Percentiles rank a stretch among this genome's conserved stretches.
These are phyloP conservation scores for Dinomys branickii DNA, from an alignment of 2,113 vertebrate species.

Conservation along the genomic window DNA sequence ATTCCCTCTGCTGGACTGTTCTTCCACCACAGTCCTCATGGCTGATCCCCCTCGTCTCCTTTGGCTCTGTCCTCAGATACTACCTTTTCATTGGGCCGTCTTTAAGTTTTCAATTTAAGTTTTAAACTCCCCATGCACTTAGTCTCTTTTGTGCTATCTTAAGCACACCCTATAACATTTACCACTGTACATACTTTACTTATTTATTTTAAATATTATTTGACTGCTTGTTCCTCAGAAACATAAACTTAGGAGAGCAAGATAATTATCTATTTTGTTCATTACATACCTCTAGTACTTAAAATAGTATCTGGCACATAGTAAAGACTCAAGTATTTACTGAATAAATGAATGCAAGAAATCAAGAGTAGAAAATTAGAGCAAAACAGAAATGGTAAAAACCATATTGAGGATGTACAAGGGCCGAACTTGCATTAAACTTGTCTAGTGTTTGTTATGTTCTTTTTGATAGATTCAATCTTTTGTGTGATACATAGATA, in stretches of 20 bases:
- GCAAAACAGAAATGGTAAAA: not conserved
- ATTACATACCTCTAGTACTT: not conserved
- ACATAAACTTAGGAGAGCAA: not conserved
- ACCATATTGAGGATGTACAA: not conserved
- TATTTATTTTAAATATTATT: constrained; percentile 9
- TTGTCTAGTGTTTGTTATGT: not conserved
- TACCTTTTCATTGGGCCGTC: not conserved
- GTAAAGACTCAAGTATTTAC: not conserved
- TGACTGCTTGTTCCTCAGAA: not conserved
- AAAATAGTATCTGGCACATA: not conserved
- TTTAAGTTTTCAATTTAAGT: not conserved
- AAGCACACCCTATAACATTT: not conserved
- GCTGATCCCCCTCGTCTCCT: not conserved
- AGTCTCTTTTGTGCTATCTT: not conserved
- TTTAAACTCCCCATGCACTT: not conserved
- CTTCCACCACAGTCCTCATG: not conserved
- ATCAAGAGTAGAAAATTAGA: not conserved
- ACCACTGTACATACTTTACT: not conserved
- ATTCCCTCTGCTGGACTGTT: not conserved
- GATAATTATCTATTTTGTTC: not conserved
- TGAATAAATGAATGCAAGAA: not conserved
- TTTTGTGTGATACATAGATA: not conserved
- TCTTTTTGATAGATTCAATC: not conserved
- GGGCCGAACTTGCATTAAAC: not conserved
- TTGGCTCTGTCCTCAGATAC: not conserved